phyloP scores from a whole-genome alignment of 2,888 invertebrate species.

The Noctua pronuba region DNA sequence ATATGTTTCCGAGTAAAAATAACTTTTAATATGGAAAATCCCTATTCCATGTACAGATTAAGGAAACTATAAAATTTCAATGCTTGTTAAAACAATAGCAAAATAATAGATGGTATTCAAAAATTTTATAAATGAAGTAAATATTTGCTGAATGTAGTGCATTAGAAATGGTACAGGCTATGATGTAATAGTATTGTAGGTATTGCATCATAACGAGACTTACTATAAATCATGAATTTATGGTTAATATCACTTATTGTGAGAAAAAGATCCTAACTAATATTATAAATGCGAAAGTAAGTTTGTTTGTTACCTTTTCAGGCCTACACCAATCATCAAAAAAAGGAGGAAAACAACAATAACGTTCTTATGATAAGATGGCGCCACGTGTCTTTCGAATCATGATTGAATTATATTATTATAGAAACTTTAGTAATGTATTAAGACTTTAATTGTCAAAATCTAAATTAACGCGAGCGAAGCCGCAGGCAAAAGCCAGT shows the following conservation, averaged over 20 bases:
- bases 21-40: neutral
- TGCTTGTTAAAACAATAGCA: slow-evolving; percentile 3
- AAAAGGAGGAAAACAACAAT: too few species aligned
- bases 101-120: neutral
- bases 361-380: too few species aligned
- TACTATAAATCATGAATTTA: neutral
- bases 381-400: too few species aligned
- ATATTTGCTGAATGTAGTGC: slow-evolving; percentile 19
- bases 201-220: slow-evolving; percentile 21
- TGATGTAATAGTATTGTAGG: slow-evolving; percentile 26
- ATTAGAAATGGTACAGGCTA: slow-evolving; percentile 26
- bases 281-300: too few species aligned
- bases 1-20: neutral
- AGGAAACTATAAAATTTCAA: slow-evolving; percentile 14
- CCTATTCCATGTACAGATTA: slow-evolving; percentile 1
- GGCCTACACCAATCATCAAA: too few species aligned
- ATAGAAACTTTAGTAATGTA: too few species aligned
- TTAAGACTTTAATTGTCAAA: too few species aligned
- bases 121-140: neutral
- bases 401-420: too few species aligned
- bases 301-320: too few species aligned
- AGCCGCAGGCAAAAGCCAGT: too few species aligned
- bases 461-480: too few species aligned
- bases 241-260: neutral
- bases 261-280: too few species aligned